Evolutionary conservation across 2,888 invertebrate species (phyloP).

Genomic region (Scaeva pyrastri): DNA sequence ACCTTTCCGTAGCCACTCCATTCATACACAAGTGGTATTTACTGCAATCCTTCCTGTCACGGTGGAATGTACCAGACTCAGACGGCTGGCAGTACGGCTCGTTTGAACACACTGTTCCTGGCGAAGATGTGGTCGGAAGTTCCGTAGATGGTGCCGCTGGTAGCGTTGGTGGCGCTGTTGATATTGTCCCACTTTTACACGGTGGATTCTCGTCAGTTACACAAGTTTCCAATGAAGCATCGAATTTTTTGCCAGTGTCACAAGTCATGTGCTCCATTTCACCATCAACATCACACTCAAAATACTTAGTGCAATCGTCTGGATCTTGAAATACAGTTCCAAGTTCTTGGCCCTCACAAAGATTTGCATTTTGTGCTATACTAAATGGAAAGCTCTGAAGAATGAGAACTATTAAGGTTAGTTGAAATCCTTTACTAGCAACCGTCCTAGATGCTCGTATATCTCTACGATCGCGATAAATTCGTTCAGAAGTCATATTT

Average conservation of each 20-base stretch:
- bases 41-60: constrained; percentile 10
- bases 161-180: background rate
- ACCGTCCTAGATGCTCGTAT: background rate
- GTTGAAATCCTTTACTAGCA: background rate
- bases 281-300: constrained; percentile 50
- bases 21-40: constrained; percentile 38
- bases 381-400: background rate
- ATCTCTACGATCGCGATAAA: background rate
- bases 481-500: background rate
- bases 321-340: constrained; percentile 63
- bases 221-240: constrained; percentile 30
- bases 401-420: background rate
- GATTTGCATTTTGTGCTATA: background rate
- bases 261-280: constrained; percentile 37
- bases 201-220: constrained; percentile 73
- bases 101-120: background rate
- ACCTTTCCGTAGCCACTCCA: background rate
- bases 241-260: constrained; percentile 57
- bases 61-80: constrained; percentile 7
- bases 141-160: background rate
- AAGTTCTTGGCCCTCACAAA: constrained; percentile 40
- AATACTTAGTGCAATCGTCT: constrained; percentile 71
- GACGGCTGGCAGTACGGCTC: background rate
- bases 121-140: background rate
- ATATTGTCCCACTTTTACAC: constrained; percentile 51